These are phyloP conservation scores for Anguilla pacifica DNA, from an alignment of 2,797 vertebrate species.

Conservation along the genomic window DNA sequence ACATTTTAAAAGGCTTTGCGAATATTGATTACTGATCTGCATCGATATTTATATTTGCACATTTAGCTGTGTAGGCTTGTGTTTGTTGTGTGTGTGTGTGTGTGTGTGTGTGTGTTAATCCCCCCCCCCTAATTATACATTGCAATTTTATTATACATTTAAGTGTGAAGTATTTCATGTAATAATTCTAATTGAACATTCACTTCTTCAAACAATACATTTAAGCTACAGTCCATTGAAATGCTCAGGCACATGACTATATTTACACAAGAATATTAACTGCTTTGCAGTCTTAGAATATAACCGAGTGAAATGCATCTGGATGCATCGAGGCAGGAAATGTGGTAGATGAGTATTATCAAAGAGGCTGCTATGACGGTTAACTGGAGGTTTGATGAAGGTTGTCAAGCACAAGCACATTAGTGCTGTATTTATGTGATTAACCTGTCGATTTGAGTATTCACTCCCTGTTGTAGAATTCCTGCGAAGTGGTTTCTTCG, in stretches of 20 bases:
- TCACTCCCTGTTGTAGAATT: neutral
- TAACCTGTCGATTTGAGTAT: neutral
- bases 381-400: constrained; percentile 10
- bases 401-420: neutral
- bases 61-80: constrained; percentile 21
- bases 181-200: neutral
- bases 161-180: neutral
- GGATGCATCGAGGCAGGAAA: neutral
- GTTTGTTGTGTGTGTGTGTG: neutral
- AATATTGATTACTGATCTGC: constrained; percentile 35
- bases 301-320: neutral
- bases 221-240: neutral
- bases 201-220: neutral
- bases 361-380: neutral
- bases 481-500: constrained; percentile 3
- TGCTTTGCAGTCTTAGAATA: neutral
- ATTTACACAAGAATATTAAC: neutral
- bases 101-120: neutral
- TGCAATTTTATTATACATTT: neutral
- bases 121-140: neutral
- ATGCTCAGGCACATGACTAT: neutral
- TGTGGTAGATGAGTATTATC: neutral
- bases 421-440: constrained; percentile 6
- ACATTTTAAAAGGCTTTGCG: neutral
- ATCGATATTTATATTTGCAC: constrained; percentile 29